phyloP scores from a whole-genome alignment of 2,113 vertebrate species.

The Pachycephala philippinensis region DNA sequence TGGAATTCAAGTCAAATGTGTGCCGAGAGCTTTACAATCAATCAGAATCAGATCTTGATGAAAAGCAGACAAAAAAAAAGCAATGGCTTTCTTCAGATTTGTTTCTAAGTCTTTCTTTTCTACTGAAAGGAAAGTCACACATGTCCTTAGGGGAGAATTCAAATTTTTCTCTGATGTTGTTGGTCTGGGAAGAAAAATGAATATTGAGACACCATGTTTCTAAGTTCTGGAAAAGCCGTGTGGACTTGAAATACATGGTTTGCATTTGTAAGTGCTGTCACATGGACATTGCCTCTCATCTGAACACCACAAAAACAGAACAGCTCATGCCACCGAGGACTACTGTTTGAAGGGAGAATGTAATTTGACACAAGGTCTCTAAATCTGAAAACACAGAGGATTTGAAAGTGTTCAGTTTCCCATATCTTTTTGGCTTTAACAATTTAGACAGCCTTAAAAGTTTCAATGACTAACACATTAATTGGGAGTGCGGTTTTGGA shows the following conservation, averaged over 20 bases:
- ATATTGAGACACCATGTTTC: neutral
- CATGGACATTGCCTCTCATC: neutral
- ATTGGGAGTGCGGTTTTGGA: neutral
- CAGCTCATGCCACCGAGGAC: neutral
- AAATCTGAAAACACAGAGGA: neutral
- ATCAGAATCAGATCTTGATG: neutral
- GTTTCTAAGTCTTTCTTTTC: neutral
- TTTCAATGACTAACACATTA: neutral
- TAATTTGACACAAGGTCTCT: neutral
- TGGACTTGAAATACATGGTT: neutral
- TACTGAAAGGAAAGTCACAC: slow-evolving; percentile 32
- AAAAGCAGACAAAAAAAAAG: neutral
- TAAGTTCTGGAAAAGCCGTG: neutral
- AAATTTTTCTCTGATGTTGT: slow-evolving; percentile 20
- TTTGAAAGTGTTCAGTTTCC: neutral
- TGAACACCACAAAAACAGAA: neutral
- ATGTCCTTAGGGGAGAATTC: slow-evolving; percentile 20
- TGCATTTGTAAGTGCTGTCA: neutral
- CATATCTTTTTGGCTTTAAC: neutral
- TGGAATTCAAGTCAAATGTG: neutral
- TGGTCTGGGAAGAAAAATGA: neutral
- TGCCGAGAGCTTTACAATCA: neutral
- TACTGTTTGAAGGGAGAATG: neutral
- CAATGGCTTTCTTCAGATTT: neutral
- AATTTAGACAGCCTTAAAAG: neutral